Conservation (phyloP, 2,113 vertebrate genomes). For the Rhabdomys dilectus region DNA sequence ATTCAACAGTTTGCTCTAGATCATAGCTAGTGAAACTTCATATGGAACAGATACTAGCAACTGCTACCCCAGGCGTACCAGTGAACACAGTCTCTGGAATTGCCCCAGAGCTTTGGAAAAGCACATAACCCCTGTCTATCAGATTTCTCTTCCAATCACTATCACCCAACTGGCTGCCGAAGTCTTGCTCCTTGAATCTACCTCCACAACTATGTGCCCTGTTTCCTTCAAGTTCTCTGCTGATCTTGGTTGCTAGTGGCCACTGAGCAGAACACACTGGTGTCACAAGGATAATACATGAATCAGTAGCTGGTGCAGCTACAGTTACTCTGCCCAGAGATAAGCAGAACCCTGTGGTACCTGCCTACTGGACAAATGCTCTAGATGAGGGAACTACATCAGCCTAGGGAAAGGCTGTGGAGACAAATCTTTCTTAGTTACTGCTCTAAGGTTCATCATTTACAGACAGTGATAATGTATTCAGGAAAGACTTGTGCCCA, state of each 20-base stretch:
- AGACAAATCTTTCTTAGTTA: not conserved
- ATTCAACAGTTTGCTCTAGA: not conserved
- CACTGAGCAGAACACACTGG: not conserved
- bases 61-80: no score
- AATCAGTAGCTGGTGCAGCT: no score
- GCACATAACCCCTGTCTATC: not conserved
- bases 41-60: not conserved
- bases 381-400: not conserved
- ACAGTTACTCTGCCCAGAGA: not conserved
- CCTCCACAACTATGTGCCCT: not conserved
- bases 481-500: not conserved
- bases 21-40: not conserved
- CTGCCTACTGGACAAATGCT: not conserved
- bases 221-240: not conserved
- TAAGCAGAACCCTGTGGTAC: not conserved
- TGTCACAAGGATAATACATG: not conserved
- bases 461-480: not conserved
- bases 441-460: not conserved
- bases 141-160: not conserved
- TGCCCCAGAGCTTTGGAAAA: not conserved
- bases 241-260: not conserved
- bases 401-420: not conserved
- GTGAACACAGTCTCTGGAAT: not conserved
- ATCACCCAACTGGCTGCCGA: not conserved
- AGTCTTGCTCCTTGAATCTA: not conserved